These are phyloP conservation scores for Cerastoderma edule DNA, from an alignment of 2,888 invertebrate species.

Conservation along the genomic window DNA sequence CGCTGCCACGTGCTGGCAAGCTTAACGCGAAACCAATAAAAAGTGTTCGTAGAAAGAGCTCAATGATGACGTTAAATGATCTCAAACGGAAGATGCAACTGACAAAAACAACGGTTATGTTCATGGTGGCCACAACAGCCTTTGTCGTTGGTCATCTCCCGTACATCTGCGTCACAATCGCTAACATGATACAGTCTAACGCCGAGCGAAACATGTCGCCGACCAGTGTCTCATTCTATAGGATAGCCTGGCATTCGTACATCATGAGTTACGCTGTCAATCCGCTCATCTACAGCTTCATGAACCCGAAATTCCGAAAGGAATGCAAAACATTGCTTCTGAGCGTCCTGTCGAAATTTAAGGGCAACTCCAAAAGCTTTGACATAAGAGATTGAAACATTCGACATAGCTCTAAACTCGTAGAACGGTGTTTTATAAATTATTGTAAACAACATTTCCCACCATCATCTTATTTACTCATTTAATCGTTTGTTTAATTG, in stretches of 20 bases:
- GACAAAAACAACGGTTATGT: conserved; percentile 57
- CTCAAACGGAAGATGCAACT: conserved; percentile 39
- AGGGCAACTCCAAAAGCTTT: conserved; percentile 36
- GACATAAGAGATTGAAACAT: conserved; percentile 20
- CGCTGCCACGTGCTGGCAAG: conserved; percentile 30
- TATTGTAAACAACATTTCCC: too few relatives aligned
- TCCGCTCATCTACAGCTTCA: conserved; percentile 58
- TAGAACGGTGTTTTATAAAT: neutral
- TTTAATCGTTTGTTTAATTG: too few relatives aligned
- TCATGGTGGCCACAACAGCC: conserved; percentile 53
- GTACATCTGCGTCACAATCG: conserved; percentile 44
- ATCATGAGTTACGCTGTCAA: conserved; percentile 53
- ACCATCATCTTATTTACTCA: too few relatives aligned
- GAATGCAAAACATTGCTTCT: conserved; percentile 47
- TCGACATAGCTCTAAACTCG: neutral
- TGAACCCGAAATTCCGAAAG: conserved; percentile 52
- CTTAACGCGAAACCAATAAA: neutral
- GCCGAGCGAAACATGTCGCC: conserved; percentile 22
- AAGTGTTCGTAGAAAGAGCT: conserved; percentile 16
- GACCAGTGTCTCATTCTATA: conserved; percentile 29
- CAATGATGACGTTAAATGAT: conserved; percentile 13
- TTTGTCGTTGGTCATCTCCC: conserved; percentile 55
- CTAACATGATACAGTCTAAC: conserved; percentile 25
- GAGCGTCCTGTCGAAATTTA: conserved; percentile 28
- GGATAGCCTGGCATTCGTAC: conserved; percentile 48